Evolutionary conservation across 2,888 invertebrate genomes (phyloP), one percentile per base, ranked within the genome.

Genomic region (Vesta saturnalis): DNA sequence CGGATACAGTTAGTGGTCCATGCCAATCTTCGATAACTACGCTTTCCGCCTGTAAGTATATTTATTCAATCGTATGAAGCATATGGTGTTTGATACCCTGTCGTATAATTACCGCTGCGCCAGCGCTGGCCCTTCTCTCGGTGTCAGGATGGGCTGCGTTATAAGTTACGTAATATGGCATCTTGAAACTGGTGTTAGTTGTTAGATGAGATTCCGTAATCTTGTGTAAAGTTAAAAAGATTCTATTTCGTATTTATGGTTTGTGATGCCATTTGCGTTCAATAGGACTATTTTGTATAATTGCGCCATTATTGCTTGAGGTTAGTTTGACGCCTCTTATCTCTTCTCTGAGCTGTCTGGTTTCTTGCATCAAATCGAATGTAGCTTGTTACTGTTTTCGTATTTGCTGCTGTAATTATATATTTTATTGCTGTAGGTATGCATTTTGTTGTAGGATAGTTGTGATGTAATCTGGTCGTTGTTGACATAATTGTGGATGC

Each of bases 121-220:
- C 57, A 15, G 35, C 57, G 6, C 57, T 16, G 15, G 57, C 16
- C 14, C 35, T 10, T 8, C 18, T 4, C 22, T 57, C 57, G n/a
- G 39, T 39, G 35, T 57, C 57, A 15, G 57, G 39, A 35, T 57
- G 57, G 10, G 57, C 35, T 57, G 30, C 30, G 22, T 57, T 57
- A 19, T 54, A 54, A 6, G 18, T 15, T 15, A 15, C 2, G 54
- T 54, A 54, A 10, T 54, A 3, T 54, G 54, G 19, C 8, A 54
- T 54, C 18, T 54, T 54, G 18, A 19, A 35, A 35, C 35, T 35
- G 5, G 54, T 54, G 18, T 54, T 54, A 18, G 15, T 54, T 6
- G 15, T 8, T n/a, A n/a, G n/a, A 19, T 54, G 15, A 16, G 35
- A 35, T 35, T 35, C 35, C 10, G 35, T 8, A 6, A 54, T 54